phyloP scores from a whole-genome alignment of 37 sponge, comb jelly and placozoan genomes.

The Ephydatia muelleri region DNA sequence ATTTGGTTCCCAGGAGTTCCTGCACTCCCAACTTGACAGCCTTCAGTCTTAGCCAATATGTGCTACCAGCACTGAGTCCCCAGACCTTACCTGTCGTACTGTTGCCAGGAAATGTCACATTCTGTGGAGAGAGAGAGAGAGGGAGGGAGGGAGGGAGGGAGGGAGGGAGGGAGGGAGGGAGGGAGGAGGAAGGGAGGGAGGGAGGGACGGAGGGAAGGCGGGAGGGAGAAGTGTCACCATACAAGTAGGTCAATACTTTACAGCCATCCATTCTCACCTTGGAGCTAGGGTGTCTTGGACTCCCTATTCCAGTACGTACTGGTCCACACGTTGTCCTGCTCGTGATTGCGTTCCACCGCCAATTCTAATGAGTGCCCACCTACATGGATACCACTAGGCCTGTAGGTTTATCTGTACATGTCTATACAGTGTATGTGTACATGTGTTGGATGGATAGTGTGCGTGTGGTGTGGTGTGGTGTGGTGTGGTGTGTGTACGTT shows the following conservation, averaged over 20 bases:
- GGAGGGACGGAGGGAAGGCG: neutral
- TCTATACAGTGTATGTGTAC: no score
- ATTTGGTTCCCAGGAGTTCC: neutral
- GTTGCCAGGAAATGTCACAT: neutral
- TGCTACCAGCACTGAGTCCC: neutral
- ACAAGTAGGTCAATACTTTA: no score
- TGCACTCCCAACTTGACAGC: neutral
- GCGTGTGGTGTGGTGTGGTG: neutral
- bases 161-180: neutral
- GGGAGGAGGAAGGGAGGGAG: neutral
- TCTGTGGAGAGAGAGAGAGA: neutral
- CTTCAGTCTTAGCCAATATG: neutral
- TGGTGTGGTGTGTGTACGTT: no score
- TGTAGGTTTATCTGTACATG: neutral
- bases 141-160: neutral
- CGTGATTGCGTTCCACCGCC: neutral
- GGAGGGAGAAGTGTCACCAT: neutral
- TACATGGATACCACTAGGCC: neutral
- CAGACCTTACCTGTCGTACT: neutral
- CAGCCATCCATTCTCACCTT: neutral
- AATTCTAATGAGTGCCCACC: neutral
- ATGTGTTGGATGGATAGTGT: neutral
- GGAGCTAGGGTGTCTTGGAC: neutral
- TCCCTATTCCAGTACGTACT: neutral
- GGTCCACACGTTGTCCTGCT: neutral